Evolutionary conservation across 2,888 invertebrate genomes (phyloP).

Genomic region (Spatulosminthurus flaviceps): DNA sequence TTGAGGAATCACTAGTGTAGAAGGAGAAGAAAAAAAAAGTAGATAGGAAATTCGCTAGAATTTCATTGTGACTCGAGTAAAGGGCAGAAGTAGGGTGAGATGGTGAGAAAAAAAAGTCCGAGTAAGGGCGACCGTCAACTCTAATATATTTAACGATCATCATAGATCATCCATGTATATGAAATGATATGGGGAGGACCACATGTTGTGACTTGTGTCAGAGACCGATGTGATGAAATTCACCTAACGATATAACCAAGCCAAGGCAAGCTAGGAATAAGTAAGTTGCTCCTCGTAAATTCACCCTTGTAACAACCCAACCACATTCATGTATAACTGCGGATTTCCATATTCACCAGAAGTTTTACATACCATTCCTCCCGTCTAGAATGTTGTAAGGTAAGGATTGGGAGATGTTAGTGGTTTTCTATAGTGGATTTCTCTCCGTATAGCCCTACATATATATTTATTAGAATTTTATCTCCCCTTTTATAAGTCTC

Average conservation of each 20-base stretch:
- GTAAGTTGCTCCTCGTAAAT: conserved; percentile 2
- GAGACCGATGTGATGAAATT: conserved; percentile 51
- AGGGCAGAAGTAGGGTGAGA: not conserved
- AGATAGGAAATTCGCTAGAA: too few relatives aligned
- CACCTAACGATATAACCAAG: conserved; percentile 45
- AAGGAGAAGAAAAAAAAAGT: too few relatives aligned
- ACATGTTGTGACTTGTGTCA: conserved; percentile 51
- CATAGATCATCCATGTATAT: conserved; percentile 47
- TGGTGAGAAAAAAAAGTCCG: not conserved
- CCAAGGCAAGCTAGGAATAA: not conserved
- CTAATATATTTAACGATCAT: conserved; percentile 29
- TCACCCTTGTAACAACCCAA: not conserved
- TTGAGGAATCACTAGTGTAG: too few relatives aligned
- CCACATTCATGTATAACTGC: not conserved
- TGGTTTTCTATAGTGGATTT: too few relatives aligned
- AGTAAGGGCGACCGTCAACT: conserved; percentile 3
- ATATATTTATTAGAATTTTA: too few relatives aligned
- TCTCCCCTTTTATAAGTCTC: too few relatives aligned
- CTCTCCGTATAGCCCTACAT: too few relatives aligned
- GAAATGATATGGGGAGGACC: conserved; percentile 47
- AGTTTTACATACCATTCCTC: not conserved
- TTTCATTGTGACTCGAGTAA: too few relatives aligned
- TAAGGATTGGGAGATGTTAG: too few relatives aligned
- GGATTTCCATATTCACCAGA: not conserved
- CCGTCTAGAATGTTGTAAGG: too few relatives aligned